A percentile compares a stretch with the other conserved stretches of the same genome.
Conservation (phyloP, 2,113 vertebrate species). For the Scalopus aquaticus region DNA sequence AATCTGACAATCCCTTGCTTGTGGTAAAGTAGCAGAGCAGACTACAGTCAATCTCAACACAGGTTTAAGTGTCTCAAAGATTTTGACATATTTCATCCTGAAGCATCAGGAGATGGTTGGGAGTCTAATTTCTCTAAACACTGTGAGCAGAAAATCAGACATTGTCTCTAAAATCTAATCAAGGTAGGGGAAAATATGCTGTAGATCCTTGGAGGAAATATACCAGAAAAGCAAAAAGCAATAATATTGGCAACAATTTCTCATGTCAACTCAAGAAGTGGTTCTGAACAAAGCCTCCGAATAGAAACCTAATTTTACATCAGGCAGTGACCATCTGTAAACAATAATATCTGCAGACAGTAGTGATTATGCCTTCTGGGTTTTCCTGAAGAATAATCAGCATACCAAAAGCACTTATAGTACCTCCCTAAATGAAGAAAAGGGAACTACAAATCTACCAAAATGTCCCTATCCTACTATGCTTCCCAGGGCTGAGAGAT, state of each 20-base stretch:
- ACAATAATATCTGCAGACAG: constrained; percentile 34
- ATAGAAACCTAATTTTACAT: constrained; percentile 58
- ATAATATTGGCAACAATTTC: constrained; percentile 41
- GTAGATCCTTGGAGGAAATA: constrained; percentile 39
- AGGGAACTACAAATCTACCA: background rate
- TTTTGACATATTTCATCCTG: constrained; percentile 35
- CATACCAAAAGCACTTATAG: background rate
- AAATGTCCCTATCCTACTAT: background rate
- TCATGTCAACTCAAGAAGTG: constrained; percentile 59
- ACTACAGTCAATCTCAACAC: constrained; percentile 19
- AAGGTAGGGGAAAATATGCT: constrained; percentile 9
- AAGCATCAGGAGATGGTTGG: background rate
- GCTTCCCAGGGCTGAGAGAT: background rate
- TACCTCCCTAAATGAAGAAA: constrained; percentile 1
- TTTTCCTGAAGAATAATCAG: constrained; percentile 11
- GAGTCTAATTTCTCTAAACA: constrained; percentile 52
- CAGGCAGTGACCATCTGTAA: constrained; percentile 56
- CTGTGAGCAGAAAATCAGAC: constrained; percentile 48
- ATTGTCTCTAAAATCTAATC: constrained; percentile 65
- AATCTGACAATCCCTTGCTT: constrained; percentile 22
- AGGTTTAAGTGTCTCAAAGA: constrained; percentile 39
- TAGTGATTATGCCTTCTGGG: constrained; percentile 42
- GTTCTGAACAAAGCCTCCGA: constrained; percentile 50
- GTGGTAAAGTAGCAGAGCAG: background rate
- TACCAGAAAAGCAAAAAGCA: constrained; percentile 55